These are phyloP conservation scores for Cepphus grylle DNA, from an alignment of 2,113 vertebrate species.

Conservation along the genomic window DNA sequence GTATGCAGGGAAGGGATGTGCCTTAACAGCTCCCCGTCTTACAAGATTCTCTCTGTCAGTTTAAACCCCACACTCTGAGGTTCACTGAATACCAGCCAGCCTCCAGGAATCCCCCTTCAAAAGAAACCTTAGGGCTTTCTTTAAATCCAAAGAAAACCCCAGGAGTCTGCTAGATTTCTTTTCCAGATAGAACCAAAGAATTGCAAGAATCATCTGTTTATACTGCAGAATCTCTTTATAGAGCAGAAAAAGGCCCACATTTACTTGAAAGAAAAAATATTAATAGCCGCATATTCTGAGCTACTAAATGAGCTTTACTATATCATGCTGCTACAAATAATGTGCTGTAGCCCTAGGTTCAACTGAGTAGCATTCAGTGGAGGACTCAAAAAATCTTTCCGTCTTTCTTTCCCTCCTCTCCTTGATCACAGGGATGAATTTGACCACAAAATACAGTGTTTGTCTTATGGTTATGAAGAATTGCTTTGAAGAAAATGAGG, in stretches of 20 bases:
- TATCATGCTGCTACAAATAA: not conserved
- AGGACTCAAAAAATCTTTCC: not conserved
- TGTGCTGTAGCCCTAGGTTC: not conserved
- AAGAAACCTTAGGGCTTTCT: not conserved
- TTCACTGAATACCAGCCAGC: not conserved
- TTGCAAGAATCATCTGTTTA: not conserved
- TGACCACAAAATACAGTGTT: not conserved
- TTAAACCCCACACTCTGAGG: not conserved
- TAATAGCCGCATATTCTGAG: not conserved
- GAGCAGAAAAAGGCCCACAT: not conserved
- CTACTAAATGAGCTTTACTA: not conserved
- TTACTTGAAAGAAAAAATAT: not conserved
- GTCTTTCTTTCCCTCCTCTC: not conserved
- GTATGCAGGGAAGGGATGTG: not conserved
- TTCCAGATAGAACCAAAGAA: not conserved
- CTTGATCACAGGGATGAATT: not conserved
- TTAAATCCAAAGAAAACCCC: not conserved
- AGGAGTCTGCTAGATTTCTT: not conserved
- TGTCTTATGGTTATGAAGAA: not conserved
- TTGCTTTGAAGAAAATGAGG: not conserved
- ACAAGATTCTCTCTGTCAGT: not conserved
- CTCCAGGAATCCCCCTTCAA: not conserved
- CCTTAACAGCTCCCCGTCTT: not conserved
- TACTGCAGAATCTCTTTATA: not conserved
- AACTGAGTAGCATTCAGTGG: not conserved